Base-by-base conservation (phyloP, 2,888 invertebrate species). In the Eupithecia subfuscata region DNA sequence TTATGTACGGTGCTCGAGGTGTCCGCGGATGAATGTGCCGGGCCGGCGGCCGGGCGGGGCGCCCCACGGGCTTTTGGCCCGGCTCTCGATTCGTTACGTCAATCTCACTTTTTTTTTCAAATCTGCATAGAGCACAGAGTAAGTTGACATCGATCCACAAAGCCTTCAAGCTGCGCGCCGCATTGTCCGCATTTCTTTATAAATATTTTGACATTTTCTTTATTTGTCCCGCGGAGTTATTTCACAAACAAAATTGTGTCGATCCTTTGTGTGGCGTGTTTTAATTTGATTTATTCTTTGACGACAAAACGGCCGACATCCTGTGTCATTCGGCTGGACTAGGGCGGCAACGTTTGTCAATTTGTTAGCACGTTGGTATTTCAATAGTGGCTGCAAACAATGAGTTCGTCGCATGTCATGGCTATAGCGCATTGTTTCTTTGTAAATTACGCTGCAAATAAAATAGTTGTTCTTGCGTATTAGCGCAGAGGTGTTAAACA, bases 131-230 rank as follows among this genome's bases (percentile, higher is more conserved):
- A 76, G 60, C 45, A 71, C 75, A 70, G 91, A 93, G 92, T 92
- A 90, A 94, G 92, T 92, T 93, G 93, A 94, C 92, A 93, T 88
- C 87, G 87, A 83, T 85, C 82, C 84, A 93, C 93, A 93, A 93
- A 89, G 92, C 88, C 87, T 84, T 84, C 93, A 88, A 87, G 92
- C 90, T 82, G 93, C 82, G 91, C 88, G 83, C 78, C 76, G 86
- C 87, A 92, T 94, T 94, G 95, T 94, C 86, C 87, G 80, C 89
- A 88, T 93, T 92, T 93, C 94, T 94, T 93, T 94, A 92, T 93
- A 94, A 94, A 95, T 95, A 94, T 94, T 95, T 92, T 94, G 95
- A 95, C 94, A 94, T 94, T 91, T 89, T 90, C 91, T 92, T 92
- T 90, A 92, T 92, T 92, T 88, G 88, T 84, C 86, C 89, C 88